Base-by-base conservation (phyloP, 1,140 invertebrate genomes). In the Sesamia nonagrioides region DNA sequence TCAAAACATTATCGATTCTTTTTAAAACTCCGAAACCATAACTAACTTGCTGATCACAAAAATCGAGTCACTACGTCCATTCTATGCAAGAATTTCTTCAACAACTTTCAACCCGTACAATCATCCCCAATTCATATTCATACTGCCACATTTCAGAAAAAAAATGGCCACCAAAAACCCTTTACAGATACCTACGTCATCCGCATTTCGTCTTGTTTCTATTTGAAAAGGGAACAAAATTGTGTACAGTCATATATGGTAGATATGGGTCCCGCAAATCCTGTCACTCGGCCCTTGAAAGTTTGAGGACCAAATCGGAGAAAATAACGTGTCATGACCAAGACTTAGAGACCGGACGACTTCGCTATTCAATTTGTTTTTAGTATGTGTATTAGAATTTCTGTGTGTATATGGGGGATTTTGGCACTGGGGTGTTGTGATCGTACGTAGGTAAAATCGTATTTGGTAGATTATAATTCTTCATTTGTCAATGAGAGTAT, bases 161-260 rank as follows among this genome's bases (percentile, higher is more conserved):
- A 37, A 42, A 73, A 45, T 40, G 7, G 17, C 11, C n/a, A 56
- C 48, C n/a, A 13, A 56, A 72, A 42, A n/a, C 3, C 37, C 40
- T 27, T 7, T 27, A 27, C 27, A 73, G 13, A 50, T 50, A n/a
- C 45, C 45, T 15, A 15, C 71, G 88, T 89, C 88, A 84, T 84
- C 85, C 83, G 87, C 82, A 89, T 89, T 89, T 83, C 80, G 78
- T 72, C 84, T 91, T 91, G 90, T 91, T 92, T 88, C 86, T 87
- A 88, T 91, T 91, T 92, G 88, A 91, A 82, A 80, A 90, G 88
- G 89, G 87, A 89, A 73, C 42, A 35, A 45, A 78, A 78, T 72
- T 87, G 85, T 89, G 90, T 87, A 88, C 88, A 90, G 89, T 91
- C 89, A 89, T 89, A 89, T 54, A 82, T 84, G 88, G 83, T 85